Evolutionary conservation across 2,113 vertebrate species (phyloP).

Genomic region (Nannobrachium achirus): DNA sequence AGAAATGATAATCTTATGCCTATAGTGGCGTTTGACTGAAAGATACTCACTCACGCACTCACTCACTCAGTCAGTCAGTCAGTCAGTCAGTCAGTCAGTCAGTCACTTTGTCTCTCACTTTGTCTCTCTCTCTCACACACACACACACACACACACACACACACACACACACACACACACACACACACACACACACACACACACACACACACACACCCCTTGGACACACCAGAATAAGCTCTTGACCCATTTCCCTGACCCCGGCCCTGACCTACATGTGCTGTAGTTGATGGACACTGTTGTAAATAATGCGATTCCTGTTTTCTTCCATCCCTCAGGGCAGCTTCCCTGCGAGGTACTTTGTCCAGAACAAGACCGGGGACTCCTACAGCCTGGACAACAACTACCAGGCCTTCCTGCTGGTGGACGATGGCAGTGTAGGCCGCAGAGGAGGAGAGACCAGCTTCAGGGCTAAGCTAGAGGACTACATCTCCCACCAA

Average conservation of each 20-base stretch:
- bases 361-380: conserved; percentile 41
- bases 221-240: background rate
- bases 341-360: conserved; percentile 85
- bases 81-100: too few species aligned
- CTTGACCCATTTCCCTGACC: background rate
- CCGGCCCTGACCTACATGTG: background rate
- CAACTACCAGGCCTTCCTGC: conserved; percentile 89
- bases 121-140: too few species aligned
- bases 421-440: conserved; percentile 88
- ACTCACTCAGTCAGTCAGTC: too few species aligned
- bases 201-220: background rate
- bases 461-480: conserved; percentile 82
- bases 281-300: background rate
- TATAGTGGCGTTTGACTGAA: background rate
- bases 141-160: background rate
- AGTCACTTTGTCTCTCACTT: too few species aligned
- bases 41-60: too few species aligned
- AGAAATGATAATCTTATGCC: too few species aligned
- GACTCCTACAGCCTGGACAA: conserved; percentile 83
- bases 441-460: conserved; percentile 80
- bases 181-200: background rate
- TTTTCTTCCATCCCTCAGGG: conserved; percentile 75
- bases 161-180: background rate
- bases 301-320: background rate
- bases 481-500: conserved; percentile 85